phyloP scores from a whole-genome alignment of 2,113 vertebrate genomes.

The Oreotragus oreotragus region DNA sequence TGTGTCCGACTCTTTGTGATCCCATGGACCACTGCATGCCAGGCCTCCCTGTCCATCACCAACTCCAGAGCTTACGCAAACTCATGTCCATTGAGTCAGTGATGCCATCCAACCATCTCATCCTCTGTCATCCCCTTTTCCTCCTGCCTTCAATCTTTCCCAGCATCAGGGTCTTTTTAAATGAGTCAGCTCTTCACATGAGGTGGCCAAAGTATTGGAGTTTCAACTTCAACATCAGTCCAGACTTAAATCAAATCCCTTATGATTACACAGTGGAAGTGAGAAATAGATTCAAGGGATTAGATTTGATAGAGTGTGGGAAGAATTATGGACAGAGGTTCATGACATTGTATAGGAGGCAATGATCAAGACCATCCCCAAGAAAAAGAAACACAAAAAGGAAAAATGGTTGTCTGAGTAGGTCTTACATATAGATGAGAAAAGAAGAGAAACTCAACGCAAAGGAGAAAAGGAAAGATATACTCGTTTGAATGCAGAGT shows the following conservation, averaged over 20 bases:
- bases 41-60: not conserved
- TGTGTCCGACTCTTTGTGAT: not conserved
- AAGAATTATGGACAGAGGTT: not conserved
- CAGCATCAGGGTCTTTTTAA: not conserved
- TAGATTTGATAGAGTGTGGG: not conserved
- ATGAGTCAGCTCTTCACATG: not conserved
- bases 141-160: not conserved
- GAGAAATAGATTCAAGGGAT: not conserved
- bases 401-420: not conserved
- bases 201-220: not conserved
- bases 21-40: rapidly evolving
- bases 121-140: not conserved
- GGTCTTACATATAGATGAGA: not conserved
- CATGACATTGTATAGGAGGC: not conserved
- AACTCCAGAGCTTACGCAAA: not conserved
- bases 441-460: not conserved
- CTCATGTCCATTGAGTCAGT: not conserved
- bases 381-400: not conserved
- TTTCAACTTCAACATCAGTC: not conserved
- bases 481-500: not conserved
- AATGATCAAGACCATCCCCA: not conserved
- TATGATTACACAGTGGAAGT: not conserved
- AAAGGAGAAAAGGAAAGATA: not conserved
- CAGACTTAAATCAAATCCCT: not conserved
- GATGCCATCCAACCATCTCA: not conserved